Evolutionary conservation across 2,797 vertebrate species (phyloP), one percentile per base, ranked within the genome.

Genomic region (Chrosomus eos): DNA sequence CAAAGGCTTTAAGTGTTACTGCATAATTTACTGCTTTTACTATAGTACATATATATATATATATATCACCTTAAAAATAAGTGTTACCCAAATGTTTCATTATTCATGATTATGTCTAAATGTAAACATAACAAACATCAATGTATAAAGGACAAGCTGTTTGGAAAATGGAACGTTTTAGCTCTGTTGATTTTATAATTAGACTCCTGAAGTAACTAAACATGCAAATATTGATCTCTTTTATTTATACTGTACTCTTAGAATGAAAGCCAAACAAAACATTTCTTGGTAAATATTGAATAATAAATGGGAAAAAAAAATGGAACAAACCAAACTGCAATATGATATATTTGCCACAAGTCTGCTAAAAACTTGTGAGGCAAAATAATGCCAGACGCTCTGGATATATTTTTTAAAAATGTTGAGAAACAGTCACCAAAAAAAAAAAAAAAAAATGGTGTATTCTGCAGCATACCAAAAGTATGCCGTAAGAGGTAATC

Each of bases 401-500:
- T 51, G 73, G 4, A 26, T 6, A 13, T 26, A 13, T 13, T 48
- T 48, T 16, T 16, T 0, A 48, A 58, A 23, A 66, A 74, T 66
- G 18, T 48, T 21, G 21, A 38, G 73, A 60, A 60, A 60, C 11
- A 26, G 58, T 60, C n/a, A 60, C 1, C 14, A 1, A n/a, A 10
- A 10, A 62, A 71, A 68, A 11, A 60, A 1, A n/a, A 10, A 10
- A 62, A 77, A 88, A 87, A 86, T 81, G 36, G 82, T 88, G 83
- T 86, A 89, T 90, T 86, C 89, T 90, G 84, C 81, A 76, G 93
- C 93, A 94, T 94, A 93, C 93, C 93, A 91, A 94, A 96, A 95
- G 93, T 93, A 95, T 95, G 94, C 93, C 91, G 94, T 95, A 94
- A 92, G 96, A 95, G 93, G 95, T 96, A 97, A 97, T 98, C 95